Evolutionary conservation across 2,113 vertebrate genomes (phyloP).

Genomic region (Salvelinus sp.): DNA sequence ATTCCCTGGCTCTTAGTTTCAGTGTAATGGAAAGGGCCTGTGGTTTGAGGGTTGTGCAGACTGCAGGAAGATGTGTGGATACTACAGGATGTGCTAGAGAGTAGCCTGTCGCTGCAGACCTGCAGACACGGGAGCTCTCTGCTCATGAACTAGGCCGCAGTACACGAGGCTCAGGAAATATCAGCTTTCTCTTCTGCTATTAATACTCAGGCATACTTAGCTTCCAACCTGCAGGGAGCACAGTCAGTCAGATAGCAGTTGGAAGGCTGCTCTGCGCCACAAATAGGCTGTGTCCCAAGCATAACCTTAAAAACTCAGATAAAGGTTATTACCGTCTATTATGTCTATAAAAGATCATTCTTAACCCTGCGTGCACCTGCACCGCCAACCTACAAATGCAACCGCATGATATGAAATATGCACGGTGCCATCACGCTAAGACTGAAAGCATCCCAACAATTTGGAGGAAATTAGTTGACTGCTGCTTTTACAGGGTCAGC

Average conservation of each 20-base stretch:
- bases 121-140: conserved; percentile 15
- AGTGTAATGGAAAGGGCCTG: conserved; percentile 38
- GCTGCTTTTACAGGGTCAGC: neutral
- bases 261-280: conserved; percentile 6
- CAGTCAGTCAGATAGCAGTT: neutral
- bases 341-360: neutral
- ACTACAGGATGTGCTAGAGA: conserved; percentile 23
- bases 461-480: neutral
- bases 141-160: conserved; percentile 27
- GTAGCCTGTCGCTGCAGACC: conserved; percentile 19
- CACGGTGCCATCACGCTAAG: neutral
- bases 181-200: conserved; percentile 46
- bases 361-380: neutral
- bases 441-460: neutral
- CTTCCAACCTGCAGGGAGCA: neutral
- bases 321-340: conserved; percentile 6
- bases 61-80: no score
- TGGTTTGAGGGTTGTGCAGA: conserved; percentile 5
- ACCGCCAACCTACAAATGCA: neutral
- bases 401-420: neutral
- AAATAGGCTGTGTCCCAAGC: conserved; percentile 27
- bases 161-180: conserved; percentile 38
- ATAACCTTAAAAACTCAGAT: neutral
- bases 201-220: conserved; percentile 40
- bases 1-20: conserved; percentile 50